These are phyloP conservation scores for Mastacembelus armatus DNA, from an alignment of 2,797 vertebrate species.

Conservation along the genomic window DNA sequence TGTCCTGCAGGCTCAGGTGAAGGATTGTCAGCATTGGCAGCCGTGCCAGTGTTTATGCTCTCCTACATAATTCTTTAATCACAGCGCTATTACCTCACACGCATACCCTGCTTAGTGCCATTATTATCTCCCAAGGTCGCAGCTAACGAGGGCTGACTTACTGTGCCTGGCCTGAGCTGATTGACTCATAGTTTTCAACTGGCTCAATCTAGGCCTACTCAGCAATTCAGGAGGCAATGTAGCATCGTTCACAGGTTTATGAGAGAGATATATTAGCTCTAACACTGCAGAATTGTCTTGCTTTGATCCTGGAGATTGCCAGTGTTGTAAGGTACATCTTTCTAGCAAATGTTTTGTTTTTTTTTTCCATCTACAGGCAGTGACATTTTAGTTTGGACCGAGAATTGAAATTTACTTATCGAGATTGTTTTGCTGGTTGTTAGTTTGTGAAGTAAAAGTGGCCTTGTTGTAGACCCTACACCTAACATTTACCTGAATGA, in stretches of 20 bases:
- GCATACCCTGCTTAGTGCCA: conserved; percentile 76
- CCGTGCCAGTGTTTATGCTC: conserved; percentile 73
- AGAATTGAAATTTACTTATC: conserved; percentile 18
- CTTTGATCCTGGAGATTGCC: conserved; percentile 46
- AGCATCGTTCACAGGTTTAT: conserved; percentile 68
- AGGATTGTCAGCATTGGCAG: conserved; percentile 61
- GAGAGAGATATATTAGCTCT: conserved; percentile 61
- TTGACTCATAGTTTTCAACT: conserved; percentile 79
- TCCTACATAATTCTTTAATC: conserved; percentile 83
- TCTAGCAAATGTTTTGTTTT: conserved; percentile 23
- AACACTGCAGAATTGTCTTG: conserved; percentile 50
- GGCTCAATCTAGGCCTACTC: conserved; percentile 74
- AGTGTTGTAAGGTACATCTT: conserved; percentile 25
- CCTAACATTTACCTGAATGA: conserved; percentile 28
- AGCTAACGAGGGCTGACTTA: conserved; percentile 78
- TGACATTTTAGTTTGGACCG: conserved; percentile 31
- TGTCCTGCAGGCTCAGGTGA: conserved; percentile 50
- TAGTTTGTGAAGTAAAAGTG: conserved; percentile 7
- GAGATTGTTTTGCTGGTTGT: conserved; percentile 2
- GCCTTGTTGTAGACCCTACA: conserved; percentile 14
- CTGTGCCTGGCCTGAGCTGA: conserved; percentile 75
- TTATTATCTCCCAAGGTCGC: conserved; percentile 87
- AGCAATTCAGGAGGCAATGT: conserved; percentile 75
- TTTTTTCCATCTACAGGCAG: conserved; percentile 8
- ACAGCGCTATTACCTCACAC: conserved; percentile 74